phyloP scores from a whole-genome alignment of 2,888 invertebrate genomes.

The Elegia similella region DNA sequence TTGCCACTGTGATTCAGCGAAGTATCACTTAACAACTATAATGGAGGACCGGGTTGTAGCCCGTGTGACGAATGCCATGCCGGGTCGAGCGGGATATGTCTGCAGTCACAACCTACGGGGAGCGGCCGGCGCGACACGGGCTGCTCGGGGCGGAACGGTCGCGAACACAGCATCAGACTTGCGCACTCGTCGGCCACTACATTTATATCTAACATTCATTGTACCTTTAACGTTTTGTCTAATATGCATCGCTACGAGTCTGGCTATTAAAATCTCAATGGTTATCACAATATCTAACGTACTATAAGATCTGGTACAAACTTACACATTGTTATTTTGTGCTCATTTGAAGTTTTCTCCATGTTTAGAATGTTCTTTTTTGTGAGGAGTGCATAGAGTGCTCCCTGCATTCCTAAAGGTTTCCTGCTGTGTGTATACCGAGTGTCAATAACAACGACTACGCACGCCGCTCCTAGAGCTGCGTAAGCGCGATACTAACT shows the following conservation, averaged over 20 bases:
- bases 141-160: constrained; percentile 36
- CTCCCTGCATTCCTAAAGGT: constrained; percentile 20
- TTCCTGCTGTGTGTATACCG: constrained; percentile 17
- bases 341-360: constrained; percentile 55
- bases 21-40: constrained; percentile 34
- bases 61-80: constrained; percentile 25
- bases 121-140: constrained; percentile 48
- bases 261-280: constrained; percentile 76
- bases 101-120: constrained; percentile 76
- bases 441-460: constrained; percentile 12
- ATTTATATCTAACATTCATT: constrained; percentile 68
- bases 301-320: constrained; percentile 75
- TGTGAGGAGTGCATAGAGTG: constrained; percentile 21
- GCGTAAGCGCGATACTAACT: constrained; percentile 27
- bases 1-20: constrained; percentile 56
- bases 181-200: constrained; percentile 62
- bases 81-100: constrained; percentile 58
- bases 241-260: constrained; percentile 61
- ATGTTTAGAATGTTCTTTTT: constrained; percentile 36
- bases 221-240: constrained; percentile 68
- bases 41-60: constrained; percentile 27
- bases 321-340: constrained; percentile 73
- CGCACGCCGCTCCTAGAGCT: constrained; percentile 5
- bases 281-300: constrained; percentile 79
- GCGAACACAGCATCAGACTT: too few relatives aligned